Evolutionary conservation across 2,888 invertebrate genomes (phyloP).

Genomic region (Tenthredo scrophulariae): DNA sequence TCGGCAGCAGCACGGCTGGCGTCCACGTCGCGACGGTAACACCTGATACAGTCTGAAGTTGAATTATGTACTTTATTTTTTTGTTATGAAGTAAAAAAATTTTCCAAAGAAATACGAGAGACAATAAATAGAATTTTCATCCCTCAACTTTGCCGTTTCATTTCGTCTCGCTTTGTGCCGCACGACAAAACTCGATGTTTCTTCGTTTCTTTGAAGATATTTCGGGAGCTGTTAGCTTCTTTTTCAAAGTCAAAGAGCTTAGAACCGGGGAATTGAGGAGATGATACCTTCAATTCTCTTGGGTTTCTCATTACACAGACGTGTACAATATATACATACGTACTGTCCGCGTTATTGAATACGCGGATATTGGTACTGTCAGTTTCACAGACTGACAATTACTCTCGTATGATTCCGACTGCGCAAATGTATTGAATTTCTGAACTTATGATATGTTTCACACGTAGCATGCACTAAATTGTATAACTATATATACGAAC

Average conservation of each 20-base stretch:
- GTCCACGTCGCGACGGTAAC: neutral
- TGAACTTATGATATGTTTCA: constrained; percentile 32
- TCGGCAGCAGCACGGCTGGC: neutral
- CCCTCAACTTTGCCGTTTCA: neutral
- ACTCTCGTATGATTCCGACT: constrained; percentile 29
- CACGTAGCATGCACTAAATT: constrained; percentile 41
- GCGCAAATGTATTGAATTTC: constrained; percentile 23
- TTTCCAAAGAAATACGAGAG: constrained; percentile 2
- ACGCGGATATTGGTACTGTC: neutral
- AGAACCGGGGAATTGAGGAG: neutral
- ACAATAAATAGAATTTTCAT: constrained; percentile 33
- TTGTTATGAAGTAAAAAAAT: neutral
- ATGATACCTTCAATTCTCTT: neutral
- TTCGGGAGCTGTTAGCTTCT: constrained; percentile 19
- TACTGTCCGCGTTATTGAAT: neutral
- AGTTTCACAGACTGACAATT: neutral
- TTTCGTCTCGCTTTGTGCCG: neutral
- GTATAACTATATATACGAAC: neutral
- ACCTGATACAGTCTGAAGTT: neutral
- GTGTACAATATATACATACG: neutral
- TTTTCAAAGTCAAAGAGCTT: constrained; percentile 13
- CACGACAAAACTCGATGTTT: constrained; percentile 28
- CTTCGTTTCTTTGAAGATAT: constrained; percentile 8
- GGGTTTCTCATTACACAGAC: neutral
- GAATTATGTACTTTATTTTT: neutral